A percentile compares a stretch with the other conserved stretches of the same genome.
Evolutionary conservation across 2,797 vertebrate genomes (phyloP).

Genomic region (Melanotaenia trifasciata): DNA sequence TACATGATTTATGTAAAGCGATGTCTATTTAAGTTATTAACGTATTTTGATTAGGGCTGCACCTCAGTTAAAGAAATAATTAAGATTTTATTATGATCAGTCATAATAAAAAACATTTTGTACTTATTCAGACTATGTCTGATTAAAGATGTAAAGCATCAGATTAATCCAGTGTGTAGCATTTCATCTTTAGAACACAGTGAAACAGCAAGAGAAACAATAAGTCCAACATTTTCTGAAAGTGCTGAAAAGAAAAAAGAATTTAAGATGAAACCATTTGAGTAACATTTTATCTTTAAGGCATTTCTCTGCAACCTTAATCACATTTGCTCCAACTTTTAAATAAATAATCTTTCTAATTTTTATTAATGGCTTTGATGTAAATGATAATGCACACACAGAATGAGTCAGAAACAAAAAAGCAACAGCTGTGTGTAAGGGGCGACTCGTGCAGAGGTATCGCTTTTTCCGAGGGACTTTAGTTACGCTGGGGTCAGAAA

Average conservation of each 20-base stretch:
- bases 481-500: slow-evolving; percentile 65
- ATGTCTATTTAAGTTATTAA: slow-evolving; percentile 13
- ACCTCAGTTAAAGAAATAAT: slow-evolving; percentile 28
- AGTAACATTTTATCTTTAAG: not conserved
- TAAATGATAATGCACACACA: not conserved
- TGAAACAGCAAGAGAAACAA: slow-evolving; percentile 10
- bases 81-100: slow-evolving; percentile 15
- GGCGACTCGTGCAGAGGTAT: slow-evolving; percentile 11
- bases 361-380: not conserved
- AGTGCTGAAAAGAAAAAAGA: not conserved
- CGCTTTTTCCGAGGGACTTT: slow-evolving; percentile 55
- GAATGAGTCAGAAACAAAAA: not conserved
- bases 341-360: not conserved
- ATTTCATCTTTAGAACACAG: slow-evolving; percentile 22
- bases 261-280: not conserved
- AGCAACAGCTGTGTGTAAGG: not conserved
- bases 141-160: slow-evolving; percentile 32
- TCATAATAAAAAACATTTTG: slow-evolving; percentile 28
- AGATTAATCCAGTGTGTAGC: slow-evolving; percentile 33
- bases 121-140: slow-evolving; percentile 21
- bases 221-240: not conserved
- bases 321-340: not conserved
- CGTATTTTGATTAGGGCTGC: slow-evolving; percentile 22
- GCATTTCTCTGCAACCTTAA: not conserved
- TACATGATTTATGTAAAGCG: slow-evolving; percentile 8